Evolutionary conservation across 2,797 vertebrate genomes (phyloP), one percentile per base, ranked within the genome.

Genomic region (Arvicola amphibius): DNA sequence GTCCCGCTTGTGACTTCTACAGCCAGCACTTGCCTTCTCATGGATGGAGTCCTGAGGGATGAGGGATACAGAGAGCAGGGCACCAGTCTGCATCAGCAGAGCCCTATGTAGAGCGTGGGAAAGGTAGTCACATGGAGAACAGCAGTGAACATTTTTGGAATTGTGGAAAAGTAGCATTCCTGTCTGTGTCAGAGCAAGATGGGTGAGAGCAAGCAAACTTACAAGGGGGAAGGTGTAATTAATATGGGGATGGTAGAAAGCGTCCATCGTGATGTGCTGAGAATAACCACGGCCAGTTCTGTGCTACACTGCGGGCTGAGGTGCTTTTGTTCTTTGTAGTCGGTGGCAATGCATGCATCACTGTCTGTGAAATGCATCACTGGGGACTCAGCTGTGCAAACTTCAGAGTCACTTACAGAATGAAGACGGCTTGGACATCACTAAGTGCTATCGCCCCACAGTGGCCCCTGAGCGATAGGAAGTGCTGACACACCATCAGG

Each of bases 31-130:
- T 13, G 97, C 97, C 97, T 98, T 99, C 94, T 99, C 99, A 86
- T 98, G 99, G 97, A 99, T 99, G 0, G 99, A 99, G 92, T 99
- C 99, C 99, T 99, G 71, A 96, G 79, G 94, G 69, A 2, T 12
- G 19, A 21, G 83, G 69, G 34, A 14, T 34, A 63, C 56, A 13
- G 6, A 79, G 40, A 74, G 25, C 9, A 43, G 16, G 40, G 51
- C 32, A 0, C 43, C 4, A 63, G 53, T 76, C 37, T 32, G 14
- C 29, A 56, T 3, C 48, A 21, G 56, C 2, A 16, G 13, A 53
- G 53, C 53, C 8, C 59, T 9, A 1, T 4, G 32, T 21, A 17
- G 43, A 51, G 40, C 2, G 16, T 3, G 27, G 79, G 34, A 80
- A 69, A 51, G 25, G 11, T 11, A 21, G 40, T 4, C 12, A 11